Percentiles rank a stretch among this genome's conserved stretches.
Conservation (phyloP, 2,113 vertebrate species). For the Pollachius pollachius region DNA sequence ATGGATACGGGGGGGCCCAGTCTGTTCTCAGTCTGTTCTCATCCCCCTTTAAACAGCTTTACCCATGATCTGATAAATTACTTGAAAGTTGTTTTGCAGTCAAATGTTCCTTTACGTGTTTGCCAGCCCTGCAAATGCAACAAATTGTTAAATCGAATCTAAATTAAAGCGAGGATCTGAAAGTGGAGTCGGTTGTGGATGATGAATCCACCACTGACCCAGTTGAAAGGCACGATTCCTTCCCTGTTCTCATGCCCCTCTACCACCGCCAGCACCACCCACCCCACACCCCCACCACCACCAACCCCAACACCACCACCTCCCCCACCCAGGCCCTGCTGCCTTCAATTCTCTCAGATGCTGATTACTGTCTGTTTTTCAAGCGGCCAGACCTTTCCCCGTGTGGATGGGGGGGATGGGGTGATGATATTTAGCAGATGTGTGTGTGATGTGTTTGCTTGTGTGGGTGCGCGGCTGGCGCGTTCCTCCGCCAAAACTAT, state of each 20-base stretch:
- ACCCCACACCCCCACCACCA: too few relatives aligned
- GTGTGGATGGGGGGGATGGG: conserved; percentile 25
- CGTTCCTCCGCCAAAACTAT: not conserved
- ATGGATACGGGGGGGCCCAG: not conserved
- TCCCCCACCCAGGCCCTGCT: conserved; percentile 48
- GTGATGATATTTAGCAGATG: conserved; percentile 58
- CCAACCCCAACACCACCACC: not conserved
- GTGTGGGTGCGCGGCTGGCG: not conserved
- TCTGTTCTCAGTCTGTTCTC: conserved; percentile 7
- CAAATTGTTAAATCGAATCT: too few relatives aligned
- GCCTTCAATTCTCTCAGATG: conserved; percentile 49
- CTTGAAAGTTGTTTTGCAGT: not conserved
- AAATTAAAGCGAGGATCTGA: not conserved
- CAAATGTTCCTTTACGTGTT: not conserved
- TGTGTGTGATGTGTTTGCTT: conserved; percentile 17
- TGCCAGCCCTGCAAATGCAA: not conserved
- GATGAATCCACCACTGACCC: conserved; percentile 10
- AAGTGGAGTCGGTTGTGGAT: conserved; percentile 25
- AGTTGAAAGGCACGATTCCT: conserved; percentile 24
- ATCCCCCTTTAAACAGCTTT: not conserved
- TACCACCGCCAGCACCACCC: not conserved
- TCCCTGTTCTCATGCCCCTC: conserved; percentile 26
- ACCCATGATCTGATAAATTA: too few relatives aligned
- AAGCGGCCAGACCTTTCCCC: conserved; percentile 39
- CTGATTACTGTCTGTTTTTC: conserved; percentile 56